These are phyloP conservation scores for Phrynocephalus guinanensis DNA, from an alignment of 2,797 vertebrate genomes.

Conservation along the genomic window DNA sequence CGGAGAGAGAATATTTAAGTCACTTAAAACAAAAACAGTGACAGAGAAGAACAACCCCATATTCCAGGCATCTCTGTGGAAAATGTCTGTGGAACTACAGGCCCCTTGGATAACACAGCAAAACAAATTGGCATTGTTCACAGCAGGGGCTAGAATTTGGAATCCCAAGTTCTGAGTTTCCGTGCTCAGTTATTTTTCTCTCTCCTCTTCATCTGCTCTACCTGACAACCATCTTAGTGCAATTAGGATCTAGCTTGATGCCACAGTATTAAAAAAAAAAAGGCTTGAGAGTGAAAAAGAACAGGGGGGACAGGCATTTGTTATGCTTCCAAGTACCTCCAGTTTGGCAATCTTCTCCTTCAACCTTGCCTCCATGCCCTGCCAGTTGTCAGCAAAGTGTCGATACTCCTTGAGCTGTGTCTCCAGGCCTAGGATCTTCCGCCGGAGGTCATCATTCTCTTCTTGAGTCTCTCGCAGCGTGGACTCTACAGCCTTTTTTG, in stretches of 20 bases:
- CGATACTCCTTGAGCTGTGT: conserved; percentile 81
- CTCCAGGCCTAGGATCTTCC: conserved; percentile 82
- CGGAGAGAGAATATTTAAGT: no score
- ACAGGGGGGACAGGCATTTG: fast-evolving
- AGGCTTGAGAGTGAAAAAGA: not conserved
- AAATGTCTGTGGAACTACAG: no score
- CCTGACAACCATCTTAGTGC: no score
- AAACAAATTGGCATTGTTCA: not conserved
- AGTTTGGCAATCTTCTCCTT: conserved; percentile 86
- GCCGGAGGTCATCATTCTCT: conserved; percentile 82
- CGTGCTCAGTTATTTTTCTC: no score
- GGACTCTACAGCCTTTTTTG: conserved; percentile 77
- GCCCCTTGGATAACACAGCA: no score
- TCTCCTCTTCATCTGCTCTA: no score
- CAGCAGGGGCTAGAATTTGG: not conserved
- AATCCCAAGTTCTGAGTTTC: no score
- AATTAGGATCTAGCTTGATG: not conserved
- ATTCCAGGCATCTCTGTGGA: no score
- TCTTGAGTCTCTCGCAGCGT: conserved; percentile 79
- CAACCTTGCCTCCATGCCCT: conserved; percentile 80
- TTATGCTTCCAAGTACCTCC: conserved; percentile 79
- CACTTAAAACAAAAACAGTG: no score
- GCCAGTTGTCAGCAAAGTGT: conserved; percentile 78
- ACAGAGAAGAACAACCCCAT: no score
- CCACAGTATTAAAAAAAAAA: not conserved